Conservation (phyloP, 2,888 invertebrate species). For the Esperia sulphurella region DNA sequence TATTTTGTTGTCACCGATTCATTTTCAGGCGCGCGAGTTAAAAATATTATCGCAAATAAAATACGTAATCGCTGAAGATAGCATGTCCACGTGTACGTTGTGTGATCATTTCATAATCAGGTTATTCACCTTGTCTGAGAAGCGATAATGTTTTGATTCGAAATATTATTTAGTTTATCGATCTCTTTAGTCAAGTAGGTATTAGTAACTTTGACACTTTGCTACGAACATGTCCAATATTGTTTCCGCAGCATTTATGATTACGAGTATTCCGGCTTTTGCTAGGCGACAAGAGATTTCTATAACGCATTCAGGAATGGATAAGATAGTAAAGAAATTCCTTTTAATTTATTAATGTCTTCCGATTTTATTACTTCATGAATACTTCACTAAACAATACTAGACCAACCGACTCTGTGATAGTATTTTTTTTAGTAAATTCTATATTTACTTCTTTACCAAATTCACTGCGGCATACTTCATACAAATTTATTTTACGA, state of each 20-base stretch:
- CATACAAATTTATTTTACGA: too few relatives aligned
- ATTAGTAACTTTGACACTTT: not conserved
- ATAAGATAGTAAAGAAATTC: too few relatives aligned
- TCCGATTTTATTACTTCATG: too few relatives aligned
- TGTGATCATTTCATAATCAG: conserved; percentile 9
- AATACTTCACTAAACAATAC: too few relatives aligned
- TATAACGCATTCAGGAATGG: conserved; percentile 9
- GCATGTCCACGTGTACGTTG: conserved; percentile 6
- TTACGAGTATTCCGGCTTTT: conserved; percentile 12
- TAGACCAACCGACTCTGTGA: too few relatives aligned
- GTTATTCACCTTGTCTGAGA: conserved; percentile 11
- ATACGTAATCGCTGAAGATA: conserved; percentile 8
- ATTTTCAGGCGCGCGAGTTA: not conserved
- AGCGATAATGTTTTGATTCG: too few relatives aligned
- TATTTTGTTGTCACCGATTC: conserved; percentile 6
- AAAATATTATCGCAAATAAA: not conserved
- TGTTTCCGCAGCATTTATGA: conserved; percentile 12
- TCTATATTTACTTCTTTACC: too few relatives aligned
- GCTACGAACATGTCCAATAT: not conserved
- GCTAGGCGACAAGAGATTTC: conserved; percentile 9
- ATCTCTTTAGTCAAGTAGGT: too few relatives aligned
- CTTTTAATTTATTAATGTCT: too few relatives aligned
- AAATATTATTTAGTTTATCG: too few relatives aligned
- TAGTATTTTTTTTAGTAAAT: too few relatives aligned
- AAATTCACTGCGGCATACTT: too few relatives aligned